Base-by-base conservation (phyloP, 2,888 invertebrate genomes). In the Macaria liturata region DNA sequence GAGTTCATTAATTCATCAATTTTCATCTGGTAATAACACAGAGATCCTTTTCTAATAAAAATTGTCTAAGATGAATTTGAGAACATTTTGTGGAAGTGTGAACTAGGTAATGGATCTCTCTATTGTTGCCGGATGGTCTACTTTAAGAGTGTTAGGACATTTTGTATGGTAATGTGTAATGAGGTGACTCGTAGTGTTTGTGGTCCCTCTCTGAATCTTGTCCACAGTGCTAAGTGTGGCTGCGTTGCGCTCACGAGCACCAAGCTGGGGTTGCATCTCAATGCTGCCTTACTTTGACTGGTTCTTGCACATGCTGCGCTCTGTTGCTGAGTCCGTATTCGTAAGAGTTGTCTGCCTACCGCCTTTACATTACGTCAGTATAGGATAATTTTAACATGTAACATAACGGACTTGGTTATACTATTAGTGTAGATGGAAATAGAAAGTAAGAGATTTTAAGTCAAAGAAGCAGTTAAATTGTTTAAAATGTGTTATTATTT, bases 401-500 rank as follows among this genome's bases (percentile, higher is more conserved):
- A 84, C 75, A 88, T 88, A 86, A 88, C 80, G 83, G 90, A 89
- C 90, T 90, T 83, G 86, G 85, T 90, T 90, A 89, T 89, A 90
- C 88, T 90, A 89, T 89, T 91, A 91, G 90, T 84, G 86, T 91
- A 91, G 88, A 90, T 86, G 86, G 88, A 75, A 83, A 81, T 89
- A 89, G 80, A 81, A 56, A 75, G 72, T 91, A 90, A 91, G 90
- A 89, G 88, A 89, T 90, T 87, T 89, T 91, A 91, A 91, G 91
- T 91, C 91, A 91, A 90, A 89, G 87, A 89, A 91, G 84, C 90
- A 88, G 91, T 91, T 90, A 87, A 91, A 91, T 91, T 91, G 91
- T 91, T 91, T 91, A 90, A 89, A 88, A 90, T 89, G 91, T 91
- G 91, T 91, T 91, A 91, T 91, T 91, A 91, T 91, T 91, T 91